A percentile compares a stretch with the other conserved stretches of the same genome.
phyloP scores from a whole-genome alignment of 2,797 vertebrate species.

The Merluccius polli region DNA sequence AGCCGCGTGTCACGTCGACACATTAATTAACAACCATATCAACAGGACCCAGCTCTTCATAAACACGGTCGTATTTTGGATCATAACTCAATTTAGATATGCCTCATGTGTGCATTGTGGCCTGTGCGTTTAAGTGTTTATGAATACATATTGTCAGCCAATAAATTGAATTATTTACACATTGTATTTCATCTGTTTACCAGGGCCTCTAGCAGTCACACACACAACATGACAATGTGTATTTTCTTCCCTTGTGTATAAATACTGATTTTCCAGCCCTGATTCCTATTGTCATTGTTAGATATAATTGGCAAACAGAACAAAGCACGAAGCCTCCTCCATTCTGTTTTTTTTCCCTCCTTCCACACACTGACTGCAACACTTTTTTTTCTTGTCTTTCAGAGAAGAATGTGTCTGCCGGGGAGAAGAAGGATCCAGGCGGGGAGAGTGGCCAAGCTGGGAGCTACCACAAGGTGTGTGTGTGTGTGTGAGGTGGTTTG shows the following conservation, averaged over 20 bases:
- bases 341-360: neutral
- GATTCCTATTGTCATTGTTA: slow-evolving; percentile 23
- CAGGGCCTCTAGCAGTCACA: neutral
- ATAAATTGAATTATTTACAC: neutral
- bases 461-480: slow-evolving; percentile 75
- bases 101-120: slow-evolving; percentile 1
- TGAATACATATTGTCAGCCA: neutral
- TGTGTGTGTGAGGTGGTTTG: neutral
- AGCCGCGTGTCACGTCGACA: too few relatives aligned
- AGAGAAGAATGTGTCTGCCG: slow-evolving; percentile 70
- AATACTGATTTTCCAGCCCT: slow-evolving; percentile 27
- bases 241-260: slow-evolving; percentile 21
- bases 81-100: neutral
- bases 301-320: slow-evolving; percentile 41
- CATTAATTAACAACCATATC: neutral
- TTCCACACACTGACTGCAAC: slow-evolving; percentile 17
- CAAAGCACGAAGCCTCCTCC: slow-evolving; percentile 27
- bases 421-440: slow-evolving; percentile 34
- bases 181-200: neutral
- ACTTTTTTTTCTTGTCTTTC: slow-evolving; percentile 42
- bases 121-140: neutral
- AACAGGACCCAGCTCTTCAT: neutral
- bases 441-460: slow-evolving; percentile 63
- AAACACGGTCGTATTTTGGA: neutral
- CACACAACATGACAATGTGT: slow-evolving; percentile 5